These are phyloP conservation scores for Notiomystis cincta DNA, from an alignment of 2,113 vertebrate genomes.

Conservation along the genomic window DNA sequence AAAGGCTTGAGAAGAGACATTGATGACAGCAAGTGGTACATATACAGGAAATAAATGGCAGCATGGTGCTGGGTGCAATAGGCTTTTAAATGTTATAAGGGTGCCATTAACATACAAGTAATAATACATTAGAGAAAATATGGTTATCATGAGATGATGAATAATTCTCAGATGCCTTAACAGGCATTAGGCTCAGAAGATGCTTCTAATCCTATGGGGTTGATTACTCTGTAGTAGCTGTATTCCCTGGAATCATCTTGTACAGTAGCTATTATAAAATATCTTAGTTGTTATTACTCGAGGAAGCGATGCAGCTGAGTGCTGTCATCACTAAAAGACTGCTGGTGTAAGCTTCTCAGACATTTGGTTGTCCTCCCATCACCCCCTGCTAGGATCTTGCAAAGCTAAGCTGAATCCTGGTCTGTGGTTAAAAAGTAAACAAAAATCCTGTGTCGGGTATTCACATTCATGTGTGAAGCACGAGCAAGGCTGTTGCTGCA, in stretches of 20 bases:
- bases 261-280: background rate
- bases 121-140: conserved; percentile 59
- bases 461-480: background rate
- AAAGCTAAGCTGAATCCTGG: background rate
- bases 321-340: background rate
- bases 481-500: background rate
- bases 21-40: conserved; percentile 25
- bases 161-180: conserved; percentile 24
- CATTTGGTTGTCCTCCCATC: background rate
- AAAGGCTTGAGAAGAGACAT: conserved; percentile 43
- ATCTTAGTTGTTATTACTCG: background rate
- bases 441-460: background rate
- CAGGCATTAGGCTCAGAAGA: conserved; percentile 12
- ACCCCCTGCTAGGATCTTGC: background rate
- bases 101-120: conserved; percentile 50
- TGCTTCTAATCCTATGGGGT: background rate
- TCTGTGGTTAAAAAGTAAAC: background rate
- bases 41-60: conserved; percentile 15
- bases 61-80: background rate
- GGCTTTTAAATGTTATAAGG: conserved; percentile 32
- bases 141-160: conserved; percentile 23
- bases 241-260: background rate
- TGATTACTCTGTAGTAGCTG: background rate
- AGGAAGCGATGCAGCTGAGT: background rate
- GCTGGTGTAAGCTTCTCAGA: background rate